These are phyloP conservation scores for Saguinus midas DNA, from an alignment of 2,113 vertebrate species.

Conservation along the genomic window DNA sequence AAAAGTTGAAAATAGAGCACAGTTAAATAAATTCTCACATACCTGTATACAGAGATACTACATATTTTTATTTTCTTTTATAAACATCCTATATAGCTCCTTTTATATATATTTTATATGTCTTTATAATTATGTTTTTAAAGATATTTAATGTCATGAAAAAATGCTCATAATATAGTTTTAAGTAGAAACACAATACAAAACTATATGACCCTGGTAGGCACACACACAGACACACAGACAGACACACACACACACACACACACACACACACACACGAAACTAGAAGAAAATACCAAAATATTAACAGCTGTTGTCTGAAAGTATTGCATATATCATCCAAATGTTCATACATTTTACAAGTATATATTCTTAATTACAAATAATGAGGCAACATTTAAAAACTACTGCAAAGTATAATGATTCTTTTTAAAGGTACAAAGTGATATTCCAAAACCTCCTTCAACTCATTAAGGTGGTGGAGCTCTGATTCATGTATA, in stretches of 20 bases:
- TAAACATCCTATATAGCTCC: background rate
- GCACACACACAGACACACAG: too few relatives aligned
- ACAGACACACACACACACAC: background rate
- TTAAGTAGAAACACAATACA: background rate
- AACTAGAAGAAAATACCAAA: background rate
- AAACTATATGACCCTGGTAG: background rate
- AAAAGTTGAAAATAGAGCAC: background rate
- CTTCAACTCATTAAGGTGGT: background rate
- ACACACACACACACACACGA: background rate
- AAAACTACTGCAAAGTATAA: background rate
- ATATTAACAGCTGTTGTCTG: background rate
- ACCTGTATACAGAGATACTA: background rate
- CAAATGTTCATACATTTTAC: background rate
- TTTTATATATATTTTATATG: background rate
- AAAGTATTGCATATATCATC: background rate
- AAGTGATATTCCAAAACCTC: background rate
- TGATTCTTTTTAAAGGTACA: background rate
- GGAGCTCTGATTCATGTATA: background rate
- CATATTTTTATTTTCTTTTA: background rate
- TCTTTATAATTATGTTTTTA: background rate
- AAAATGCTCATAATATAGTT: background rate
- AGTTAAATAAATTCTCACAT: background rate
- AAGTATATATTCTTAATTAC: background rate
- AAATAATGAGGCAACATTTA: background rate
- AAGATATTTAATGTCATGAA: background rate